Conservation (phyloP, 2,888 invertebrate genomes). For the Ellobium chinense region DNA sequence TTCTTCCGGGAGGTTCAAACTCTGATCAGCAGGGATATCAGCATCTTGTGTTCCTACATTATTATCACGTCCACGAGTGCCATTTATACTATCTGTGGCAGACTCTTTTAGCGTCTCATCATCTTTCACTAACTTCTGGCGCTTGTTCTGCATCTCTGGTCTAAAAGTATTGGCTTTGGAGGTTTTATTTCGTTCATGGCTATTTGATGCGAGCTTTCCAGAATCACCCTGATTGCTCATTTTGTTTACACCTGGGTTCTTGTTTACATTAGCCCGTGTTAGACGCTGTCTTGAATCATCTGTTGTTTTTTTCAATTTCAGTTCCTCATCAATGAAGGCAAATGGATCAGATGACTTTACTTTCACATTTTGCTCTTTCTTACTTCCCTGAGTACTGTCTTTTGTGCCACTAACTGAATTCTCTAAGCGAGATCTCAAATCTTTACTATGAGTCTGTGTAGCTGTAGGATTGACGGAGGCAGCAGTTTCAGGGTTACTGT, state of each 20-base stretch:
- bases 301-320: not conserved
- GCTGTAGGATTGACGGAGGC: not conserved
- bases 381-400: not conserved
- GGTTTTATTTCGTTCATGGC: too few relatives aligned
- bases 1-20: too few relatives aligned
- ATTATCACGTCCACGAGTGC: not conserved
- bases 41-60: not conserved
- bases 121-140: not conserved
- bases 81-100: not conserved
- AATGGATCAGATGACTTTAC: not conserved
- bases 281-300: not conserved
- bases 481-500: not conserved
- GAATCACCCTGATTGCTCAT: too few relatives aligned
- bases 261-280: not conserved
- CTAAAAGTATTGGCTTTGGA: not conserved
- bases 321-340: slow-evolving; percentile 8
- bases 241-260: not conserved
- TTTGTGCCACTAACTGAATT: not conserved
- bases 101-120: not conserved
- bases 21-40: not conserved
- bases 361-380: not conserved
- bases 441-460: not conserved
- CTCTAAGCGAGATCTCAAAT: not conserved
- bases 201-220: not conserved
- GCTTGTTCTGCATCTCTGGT: not conserved